Percentiles rank a stretch among this genome's conserved stretches.
phyloP scores from a whole-genome alignment of 2,888 invertebrate species.

The Lasioglossum vierecki region DNA sequence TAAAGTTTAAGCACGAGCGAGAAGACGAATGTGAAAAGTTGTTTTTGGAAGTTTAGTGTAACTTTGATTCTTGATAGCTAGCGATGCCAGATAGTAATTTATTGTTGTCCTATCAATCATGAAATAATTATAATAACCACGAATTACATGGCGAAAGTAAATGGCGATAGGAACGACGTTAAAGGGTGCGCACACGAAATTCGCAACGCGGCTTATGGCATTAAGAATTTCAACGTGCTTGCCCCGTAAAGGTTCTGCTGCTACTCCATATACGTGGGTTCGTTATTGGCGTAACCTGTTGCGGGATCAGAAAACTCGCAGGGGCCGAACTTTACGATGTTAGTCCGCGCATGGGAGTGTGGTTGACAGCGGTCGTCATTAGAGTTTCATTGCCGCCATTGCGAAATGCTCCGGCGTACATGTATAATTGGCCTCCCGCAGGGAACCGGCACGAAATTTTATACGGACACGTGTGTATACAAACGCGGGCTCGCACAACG shows the following conservation, averaged over 20 bases:
- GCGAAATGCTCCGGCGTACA: constrained; percentile 69
- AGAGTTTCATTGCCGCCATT: constrained; percentile 80
- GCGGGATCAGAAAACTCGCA: constrained; percentile 31
- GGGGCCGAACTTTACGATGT: constrained; percentile 59
- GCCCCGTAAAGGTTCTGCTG: background rate
- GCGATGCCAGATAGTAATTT: background rate
- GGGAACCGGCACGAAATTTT: constrained; percentile 66
- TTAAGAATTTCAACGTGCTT: constrained; percentile 14
- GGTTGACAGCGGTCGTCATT: constrained; percentile 78
- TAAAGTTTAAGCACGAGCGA: background rate
- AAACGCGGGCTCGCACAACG: constrained; percentile 15
- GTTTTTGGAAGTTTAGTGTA: too few species aligned
- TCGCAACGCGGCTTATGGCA: background rate
- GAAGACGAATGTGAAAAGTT: background rate
- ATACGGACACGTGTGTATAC: constrained; percentile 34
- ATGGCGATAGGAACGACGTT: background rate
- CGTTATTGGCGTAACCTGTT: constrained; percentile 44
- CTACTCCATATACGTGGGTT: constrained; percentile 43
- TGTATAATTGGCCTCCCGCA: constrained; percentile 80
- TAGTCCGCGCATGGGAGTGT: constrained; percentile 50
- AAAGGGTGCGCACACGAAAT: constrained; percentile 4
- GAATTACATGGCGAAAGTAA: background rate
- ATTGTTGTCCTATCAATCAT: background rate
- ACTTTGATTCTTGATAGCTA: background rate
- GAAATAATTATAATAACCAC: background rate